Evolutionary conservation across 2,113 vertebrate species (phyloP).

Genomic region (Heloderma charlesbogerti): DNA sequence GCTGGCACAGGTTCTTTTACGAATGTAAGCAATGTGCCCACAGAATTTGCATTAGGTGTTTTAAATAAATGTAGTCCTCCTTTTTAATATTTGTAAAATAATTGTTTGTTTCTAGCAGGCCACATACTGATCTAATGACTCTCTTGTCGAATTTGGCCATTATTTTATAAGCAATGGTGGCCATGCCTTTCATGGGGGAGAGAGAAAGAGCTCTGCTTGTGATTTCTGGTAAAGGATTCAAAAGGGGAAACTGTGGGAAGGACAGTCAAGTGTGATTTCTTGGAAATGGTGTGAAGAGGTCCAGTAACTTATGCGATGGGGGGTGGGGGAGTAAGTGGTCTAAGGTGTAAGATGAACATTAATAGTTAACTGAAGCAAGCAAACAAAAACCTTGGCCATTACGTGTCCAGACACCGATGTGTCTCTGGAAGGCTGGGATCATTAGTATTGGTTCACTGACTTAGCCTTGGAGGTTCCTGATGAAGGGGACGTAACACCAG

Average conservation of each 20-base stretch:
- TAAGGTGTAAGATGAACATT: slow-evolving; percentile 57
- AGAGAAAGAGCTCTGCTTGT: slow-evolving; percentile 33
- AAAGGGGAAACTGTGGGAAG: neutral
- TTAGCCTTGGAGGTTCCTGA: slow-evolving; percentile 64
- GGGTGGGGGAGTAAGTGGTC: slow-evolving; percentile 49
- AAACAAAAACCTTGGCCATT: slow-evolving; percentile 60
- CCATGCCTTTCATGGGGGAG: neutral
- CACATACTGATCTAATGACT: neutral
- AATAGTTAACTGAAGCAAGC: slow-evolving; percentile 49
- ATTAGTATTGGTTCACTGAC: slow-evolving; percentile 75
- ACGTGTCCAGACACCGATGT: slow-evolving; percentile 47
- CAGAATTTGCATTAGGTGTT: too few species aligned
- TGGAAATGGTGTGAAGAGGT: slow-evolving; percentile 29
- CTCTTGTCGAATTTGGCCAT: neutral
- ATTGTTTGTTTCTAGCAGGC: neutral
- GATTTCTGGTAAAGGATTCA: slow-evolving; percentile 35
- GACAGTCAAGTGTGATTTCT: slow-evolving; percentile 54
- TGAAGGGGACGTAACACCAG: slow-evolving; percentile 69
- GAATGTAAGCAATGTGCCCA: neutral
- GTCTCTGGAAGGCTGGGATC: slow-evolving; percentile 69
- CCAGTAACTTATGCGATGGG: slow-evolving; percentile 39
- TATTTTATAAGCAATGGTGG: slow-evolving; percentile 4
- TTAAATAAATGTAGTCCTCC: slow-evolving; percentile 7
- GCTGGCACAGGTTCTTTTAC: neutral
- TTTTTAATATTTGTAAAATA: slow-evolving; percentile 29